Evolutionary conservation across 1,140 invertebrate species (phyloP), one percentile per base, ranked within the genome.

Genomic region (Drosophila carrolli): DNA sequence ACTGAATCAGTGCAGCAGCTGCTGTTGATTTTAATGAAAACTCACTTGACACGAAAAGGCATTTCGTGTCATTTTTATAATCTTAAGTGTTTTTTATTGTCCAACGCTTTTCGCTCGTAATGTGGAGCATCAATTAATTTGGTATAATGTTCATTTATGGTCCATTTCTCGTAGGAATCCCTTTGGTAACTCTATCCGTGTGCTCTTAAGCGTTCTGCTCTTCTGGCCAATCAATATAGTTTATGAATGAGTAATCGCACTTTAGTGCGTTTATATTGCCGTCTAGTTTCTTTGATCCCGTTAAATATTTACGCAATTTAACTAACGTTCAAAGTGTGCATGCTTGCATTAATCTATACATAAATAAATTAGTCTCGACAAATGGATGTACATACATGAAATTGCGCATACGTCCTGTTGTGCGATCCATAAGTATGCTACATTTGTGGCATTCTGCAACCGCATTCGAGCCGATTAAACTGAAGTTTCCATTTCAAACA

Each of bases 41-140:
- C 51, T 63, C 62, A 76, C 63, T 74, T 55, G 59, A 78, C 63
- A 84, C 51, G 58, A 29, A 53, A 46, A 67, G 62, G 59, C 68
- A 61, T 70, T 78, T 62, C 71, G 80, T 86, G 78, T 86, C 50
- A 66, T 71, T 85, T 85, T 84, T 79, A 83, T 84, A 85, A 85
- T 86, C 82, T 81, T 65, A 78, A 85, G 78, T 81, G 78, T 63
- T 46, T 71, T 83, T 75, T 75, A 72, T 63, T 74, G 74, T 78
- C 48, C 68, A 41, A 27, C n/a, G 27, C n/a, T 16, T 8, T 51
- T 51, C 9, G 38, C 23, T 40, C 53, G 37, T 57, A 51, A 60
- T 59, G 46, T 38, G 23, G 23, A 14, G 46, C 19, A 51, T 32
- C 70, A 85, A 78, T 85, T 86, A 81, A 81, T 70, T 67, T 78